Evolutionary conservation across 2,113 vertebrate genomes (phyloP).

Genomic region (Podiceps cristatus): DNA sequence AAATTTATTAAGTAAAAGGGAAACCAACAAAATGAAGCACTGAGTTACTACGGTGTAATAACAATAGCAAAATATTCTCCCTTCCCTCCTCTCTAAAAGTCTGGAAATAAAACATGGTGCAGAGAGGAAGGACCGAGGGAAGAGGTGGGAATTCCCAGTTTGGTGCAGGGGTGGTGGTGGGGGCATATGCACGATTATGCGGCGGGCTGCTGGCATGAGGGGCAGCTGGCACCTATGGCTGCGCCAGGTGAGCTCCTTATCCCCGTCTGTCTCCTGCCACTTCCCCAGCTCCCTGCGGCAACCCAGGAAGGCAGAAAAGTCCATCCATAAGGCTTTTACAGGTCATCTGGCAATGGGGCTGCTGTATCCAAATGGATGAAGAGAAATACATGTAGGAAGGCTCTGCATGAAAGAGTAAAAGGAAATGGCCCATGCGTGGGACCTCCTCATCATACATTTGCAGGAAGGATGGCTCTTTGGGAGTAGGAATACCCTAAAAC

Average conservation of each 20-base stretch:
- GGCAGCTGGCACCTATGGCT: neutral
- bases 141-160: neutral
- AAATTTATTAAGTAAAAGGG: neutral
- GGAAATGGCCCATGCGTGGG: neutral
- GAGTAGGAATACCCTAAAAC: neutral
- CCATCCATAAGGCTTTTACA: neutral
- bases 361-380: neutral
- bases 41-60: neutral
- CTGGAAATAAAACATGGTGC: neutral
- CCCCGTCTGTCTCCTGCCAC: neutral
- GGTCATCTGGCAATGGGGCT: neutral
- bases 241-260: neutral
- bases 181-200: neutral
- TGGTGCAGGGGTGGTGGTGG: neutral
- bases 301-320: neutral
- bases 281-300: neutral
- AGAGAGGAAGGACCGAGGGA: neutral
- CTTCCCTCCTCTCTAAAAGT: neutral
- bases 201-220: neutral
- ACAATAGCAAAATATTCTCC: neutral
- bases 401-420: neutral
- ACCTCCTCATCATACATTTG: neutral
- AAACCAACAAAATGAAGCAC: neutral
- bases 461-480: neutral
- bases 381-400: neutral